Conservation (phyloP, 2,113 vertebrate species). For the Anoplopoma fimbria region DNA sequence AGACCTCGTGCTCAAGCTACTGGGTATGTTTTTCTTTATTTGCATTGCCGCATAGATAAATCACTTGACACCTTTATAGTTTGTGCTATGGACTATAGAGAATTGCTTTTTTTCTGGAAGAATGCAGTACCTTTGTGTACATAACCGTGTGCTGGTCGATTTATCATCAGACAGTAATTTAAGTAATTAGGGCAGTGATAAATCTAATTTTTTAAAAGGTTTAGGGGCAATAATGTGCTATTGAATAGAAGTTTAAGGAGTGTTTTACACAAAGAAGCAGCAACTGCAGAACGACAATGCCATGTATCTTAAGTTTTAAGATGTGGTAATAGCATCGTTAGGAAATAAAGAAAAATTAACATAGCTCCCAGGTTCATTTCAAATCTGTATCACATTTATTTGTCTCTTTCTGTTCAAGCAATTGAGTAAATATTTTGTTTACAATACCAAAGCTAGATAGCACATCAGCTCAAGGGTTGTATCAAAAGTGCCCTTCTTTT, state of each 20-base stretch:
- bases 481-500: conserved; percentile 46
- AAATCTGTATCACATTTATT: not conserved
- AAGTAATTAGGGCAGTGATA: conserved; percentile 78
- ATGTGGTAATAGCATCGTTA: not conserved
- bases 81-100: conserved; percentile 73
- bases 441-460: conserved; percentile 18
- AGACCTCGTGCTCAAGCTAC: conserved; percentile 62
- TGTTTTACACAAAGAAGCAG: conserved; percentile 44
- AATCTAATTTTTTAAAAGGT: conserved; percentile 65
- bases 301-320: conserved; percentile 40
- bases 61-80: conserved; percentile 75
- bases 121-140: conserved; percentile 68
- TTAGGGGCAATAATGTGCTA: conserved; percentile 55
- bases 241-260: conserved; percentile 56
- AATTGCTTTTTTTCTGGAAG: conserved; percentile 75
- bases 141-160: conserved; percentile 56
- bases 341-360: not conserved
- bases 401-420: conserved; percentile 9
- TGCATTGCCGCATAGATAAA: conserved; percentile 76
- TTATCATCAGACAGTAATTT: conserved; percentile 73
- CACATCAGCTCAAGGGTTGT: conserved; percentile 25
- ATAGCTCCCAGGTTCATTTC: not conserved
- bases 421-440: conserved; percentile 27
- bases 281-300: not conserved
- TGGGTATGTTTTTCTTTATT: conserved; percentile 67